Evolutionary conservation across 2,888 invertebrate genomes (phyloP), one percentile per base, ranked within the genome.

Genomic region (Herminia tarsipennalis): DNA sequence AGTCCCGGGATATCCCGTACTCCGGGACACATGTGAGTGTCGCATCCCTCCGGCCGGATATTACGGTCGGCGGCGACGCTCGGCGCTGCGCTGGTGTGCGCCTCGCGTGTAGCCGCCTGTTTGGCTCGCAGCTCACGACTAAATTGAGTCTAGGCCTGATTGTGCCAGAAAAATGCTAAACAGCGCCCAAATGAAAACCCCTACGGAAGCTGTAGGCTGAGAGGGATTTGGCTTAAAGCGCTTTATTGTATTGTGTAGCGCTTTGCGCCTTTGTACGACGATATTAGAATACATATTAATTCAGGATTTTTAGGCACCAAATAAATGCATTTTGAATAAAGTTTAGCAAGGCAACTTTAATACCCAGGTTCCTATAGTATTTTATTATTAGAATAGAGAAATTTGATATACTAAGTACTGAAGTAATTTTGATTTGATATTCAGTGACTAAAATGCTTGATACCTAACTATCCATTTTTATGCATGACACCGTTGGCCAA

Each of bases 161-260:
- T 63, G 59, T 66, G 39, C 56, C 28, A 53, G 37, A 56, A 69
- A 71, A 70, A 73, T 70, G 73, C 65, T 64, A 69, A 72, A 55
- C 63, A 62, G 61, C 33, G 48, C 47, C 52, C 45, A 60, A 65
- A 65, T 66, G 66, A 66, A 64, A 63, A 52, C 53, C 51, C 28
- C 42, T 24, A 29, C 35, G 41, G 34, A 37, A 44, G 32, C 35
- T 39, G 21, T 9, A 27, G 22, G 5, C 22, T 43, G 34, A 33
- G 49, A 29, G 54, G 47, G 42, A 36, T 45, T 39, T 48, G 25
- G 37, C 33, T 48, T 28, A 27, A 34, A 46, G 55, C 41, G 29
- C 13, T 51, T 51, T 53, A 46, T 45, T 65, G 41, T 41, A 34
- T 48, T 22, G 22, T 54, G 20, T 42, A 36, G 21, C 38, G 33